These are phyloP conservation scores for Venturia canescens DNA, from an alignment of 1,140 invertebrate species.

Conservation along the genomic window DNA sequence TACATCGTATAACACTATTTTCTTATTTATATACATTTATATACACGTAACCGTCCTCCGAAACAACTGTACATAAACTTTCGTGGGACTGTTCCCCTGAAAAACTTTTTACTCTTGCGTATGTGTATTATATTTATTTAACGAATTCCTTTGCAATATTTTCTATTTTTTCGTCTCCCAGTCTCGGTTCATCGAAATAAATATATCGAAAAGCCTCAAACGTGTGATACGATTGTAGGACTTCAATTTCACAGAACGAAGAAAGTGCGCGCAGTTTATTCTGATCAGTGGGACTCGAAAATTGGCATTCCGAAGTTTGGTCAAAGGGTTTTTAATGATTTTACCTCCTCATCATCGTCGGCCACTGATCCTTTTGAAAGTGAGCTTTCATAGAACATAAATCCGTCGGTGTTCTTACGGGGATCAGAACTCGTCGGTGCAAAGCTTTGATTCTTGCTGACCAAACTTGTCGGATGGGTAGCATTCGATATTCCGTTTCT, in stretches of 20 bases:
- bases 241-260: too few species aligned
- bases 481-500: conserved; percentile 54
- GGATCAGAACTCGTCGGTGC: conserved; percentile 59
- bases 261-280: too few species aligned
- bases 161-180: too few species aligned
- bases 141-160: too few species aligned
- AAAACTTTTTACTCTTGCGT: too few species aligned
- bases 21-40: neutral
- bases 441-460: conserved; percentile 12
- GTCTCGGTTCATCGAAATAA: too few species aligned
- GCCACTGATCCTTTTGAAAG: conserved; percentile 62
- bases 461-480: neutral
- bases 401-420: conserved; percentile 58
- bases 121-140: too few species aligned
- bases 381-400: conserved; percentile 59
- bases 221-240: too few species aligned
- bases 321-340: neutral
- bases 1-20: neutral
- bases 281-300: too few species aligned
- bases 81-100: neutral
- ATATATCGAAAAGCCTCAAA: too few species aligned
- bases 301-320: too few species aligned
- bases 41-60: neutral
- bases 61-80: conserved; percentile 38
- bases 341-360: conserved; percentile 50